Base-by-base conservation (phyloP, 2,888 invertebrate genomes). In the Cancer borealis region DNA sequence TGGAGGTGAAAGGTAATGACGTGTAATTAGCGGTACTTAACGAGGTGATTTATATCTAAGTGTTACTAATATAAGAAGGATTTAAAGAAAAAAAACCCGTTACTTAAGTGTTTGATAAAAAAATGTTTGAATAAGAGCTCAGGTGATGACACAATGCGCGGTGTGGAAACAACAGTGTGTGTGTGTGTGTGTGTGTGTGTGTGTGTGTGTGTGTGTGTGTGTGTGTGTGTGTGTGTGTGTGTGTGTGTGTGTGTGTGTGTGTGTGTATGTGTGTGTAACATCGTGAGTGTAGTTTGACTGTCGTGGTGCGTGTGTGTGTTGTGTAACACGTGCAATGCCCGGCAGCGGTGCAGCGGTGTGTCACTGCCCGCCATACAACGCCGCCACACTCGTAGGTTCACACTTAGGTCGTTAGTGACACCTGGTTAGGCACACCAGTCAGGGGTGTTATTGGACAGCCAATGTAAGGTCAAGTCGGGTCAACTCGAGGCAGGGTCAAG, bases 361-460 rank as follows among this genome's bases (percentile, higher is more conserved):
- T 39, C 84, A 39, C 30, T 12, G 84, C 39, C 84, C 84, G 84
- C 30, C 84, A 10, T 2, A 14, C 39, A 14, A 30, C 39, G 39
- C 84, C 39, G 39, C 84, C 84, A 39, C 14, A 26, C 26, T 73
- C 10, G 73, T n/a, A 84, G 14, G 10, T 39, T 84, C 84, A 39
- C 8, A 84, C 30, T 84, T 30, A 39, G 47, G 21, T 92, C 84
- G 94, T 94, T 94, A 94, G 94, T 94, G 90, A 47, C 90, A 94
- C 94, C 88, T 89, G 26, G 84, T 90, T 92, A 94, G 49, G 54
- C 94, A 94, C 94, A 92, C 66, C 94, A 94, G 79, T 94, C 89
- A 92, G 91, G 84, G 79, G 90, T 92, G 90, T 94, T 94, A 92
- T 94, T 92, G 88, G 92, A 49, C 73, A 94, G 88, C 88, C 91